Conservation (phyloP, 2,797 vertebrate genomes). For the Phrynocephalus vlangalii region DNA sequence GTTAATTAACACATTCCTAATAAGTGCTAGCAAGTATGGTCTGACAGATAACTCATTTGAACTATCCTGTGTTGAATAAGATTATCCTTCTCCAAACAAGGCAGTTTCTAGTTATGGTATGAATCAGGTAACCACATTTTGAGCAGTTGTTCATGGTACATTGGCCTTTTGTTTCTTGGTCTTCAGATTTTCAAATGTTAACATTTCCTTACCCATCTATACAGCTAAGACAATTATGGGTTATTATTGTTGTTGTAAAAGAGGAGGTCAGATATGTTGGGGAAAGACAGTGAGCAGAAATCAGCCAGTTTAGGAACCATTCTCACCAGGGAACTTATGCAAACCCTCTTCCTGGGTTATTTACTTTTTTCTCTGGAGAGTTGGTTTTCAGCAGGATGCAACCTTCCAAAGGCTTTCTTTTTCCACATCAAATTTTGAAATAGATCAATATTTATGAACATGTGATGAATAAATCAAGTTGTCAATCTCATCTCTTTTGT, state of each 20-base stretch:
- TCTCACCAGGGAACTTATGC: conserved; percentile 54
- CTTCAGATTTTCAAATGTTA: conserved; percentile 59
- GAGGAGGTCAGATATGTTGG: conserved; percentile 53
- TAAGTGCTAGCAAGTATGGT: neutral
- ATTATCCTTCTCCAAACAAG: conserved; percentile 31
- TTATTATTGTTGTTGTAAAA: conserved; percentile 30
- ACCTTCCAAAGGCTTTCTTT: conserved; percentile 25
- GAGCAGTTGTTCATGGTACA: conserved; percentile 67
- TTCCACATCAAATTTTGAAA: conserved; percentile 26
- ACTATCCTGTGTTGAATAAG: conserved; percentile 39
- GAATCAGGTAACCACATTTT: conserved; percentile 68
- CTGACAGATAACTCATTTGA: conserved; percentile 35
- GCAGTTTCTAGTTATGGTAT: conserved; percentile 53
- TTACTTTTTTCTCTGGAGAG: neutral
- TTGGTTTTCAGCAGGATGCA: neutral
- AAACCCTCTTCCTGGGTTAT: conserved; percentile 53
- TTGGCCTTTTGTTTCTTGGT: conserved; percentile 60
- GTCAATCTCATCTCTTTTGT: neutral
- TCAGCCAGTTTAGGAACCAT: conserved; percentile 67
- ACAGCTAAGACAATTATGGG: conserved; percentile 57
- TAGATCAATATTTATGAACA: conserved; percentile 27
- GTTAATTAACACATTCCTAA: conserved; percentile 14
- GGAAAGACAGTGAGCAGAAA: conserved; percentile 66
- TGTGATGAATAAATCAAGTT: conserved; percentile 24
- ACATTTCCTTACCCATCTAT: conserved; percentile 75